These are phyloP conservation scores for Macrophya annulata DNA, from an alignment of 2,888 invertebrate genomes.

Conservation along the genomic window DNA sequence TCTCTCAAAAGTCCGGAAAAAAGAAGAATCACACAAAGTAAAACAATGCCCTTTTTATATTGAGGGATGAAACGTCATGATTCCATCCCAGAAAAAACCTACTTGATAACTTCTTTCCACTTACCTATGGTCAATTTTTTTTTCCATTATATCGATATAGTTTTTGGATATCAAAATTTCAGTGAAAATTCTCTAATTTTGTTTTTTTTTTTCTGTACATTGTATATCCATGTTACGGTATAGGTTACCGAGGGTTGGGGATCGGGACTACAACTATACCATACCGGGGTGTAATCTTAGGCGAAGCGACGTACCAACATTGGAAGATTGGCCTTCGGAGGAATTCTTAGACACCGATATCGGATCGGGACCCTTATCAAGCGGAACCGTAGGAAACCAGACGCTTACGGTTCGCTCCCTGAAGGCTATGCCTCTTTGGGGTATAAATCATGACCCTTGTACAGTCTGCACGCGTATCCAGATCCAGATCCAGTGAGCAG, in stretches of 20 bases:
- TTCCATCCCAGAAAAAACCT: background rate
- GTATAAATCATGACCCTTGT: slow-evolving; percentile 56
- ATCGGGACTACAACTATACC: slow-evolving; percentile 15
- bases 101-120: background rate
- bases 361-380: slow-evolving; percentile 55
- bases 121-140: background rate
- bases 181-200: background rate
- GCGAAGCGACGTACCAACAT: slow-evolving; percentile 24
- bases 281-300: slow-evolving; percentile 22
- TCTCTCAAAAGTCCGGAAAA: background rate
- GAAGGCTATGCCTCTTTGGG: slow-evolving; percentile 53
- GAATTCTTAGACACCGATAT: slow-evolving; percentile 54
- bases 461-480: slow-evolving; percentile 55
- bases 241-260: background rate
- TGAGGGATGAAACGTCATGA: background rate
- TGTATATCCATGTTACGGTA: background rate
- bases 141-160: background rate
- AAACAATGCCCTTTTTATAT: background rate
- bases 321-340: slow-evolving; percentile 47
- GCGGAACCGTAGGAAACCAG: slow-evolving; percentile 50
- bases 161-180: background rate
- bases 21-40: background rate
- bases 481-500: slow-evolving; percentile 45
- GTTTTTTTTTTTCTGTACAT: background rate
- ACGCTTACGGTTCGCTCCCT: slow-evolving; percentile 54